phyloP scores from a whole-genome alignment of 2,797 vertebrate genomes.

The Macroramphosus scolopax region DNA sequence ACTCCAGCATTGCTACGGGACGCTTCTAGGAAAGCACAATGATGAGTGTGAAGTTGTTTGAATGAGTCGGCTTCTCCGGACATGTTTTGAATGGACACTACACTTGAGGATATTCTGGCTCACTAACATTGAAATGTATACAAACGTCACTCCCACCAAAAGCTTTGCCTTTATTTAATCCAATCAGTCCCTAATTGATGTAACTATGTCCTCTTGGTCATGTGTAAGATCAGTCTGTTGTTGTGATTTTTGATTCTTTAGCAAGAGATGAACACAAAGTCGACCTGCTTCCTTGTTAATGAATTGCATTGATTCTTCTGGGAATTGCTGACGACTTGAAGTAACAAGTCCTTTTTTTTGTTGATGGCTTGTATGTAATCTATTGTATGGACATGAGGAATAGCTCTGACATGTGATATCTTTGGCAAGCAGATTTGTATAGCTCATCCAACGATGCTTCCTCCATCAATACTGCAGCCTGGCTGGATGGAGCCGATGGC shows the following conservation, averaged over 20 bases:
- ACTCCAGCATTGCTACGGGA: too few relatives aligned
- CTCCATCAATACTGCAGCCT: conserved; percentile 47
- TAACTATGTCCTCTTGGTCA: not conserved
- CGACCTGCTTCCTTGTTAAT: conserved; percentile 25
- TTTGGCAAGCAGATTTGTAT: conserved; percentile 44
- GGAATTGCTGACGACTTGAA: conserved; percentile 1
- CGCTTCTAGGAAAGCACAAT: too few relatives aligned
- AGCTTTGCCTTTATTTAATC: not conserved
- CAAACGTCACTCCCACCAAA: too few relatives aligned
- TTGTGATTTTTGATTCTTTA: conserved; percentile 11
- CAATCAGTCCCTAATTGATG: not conserved
- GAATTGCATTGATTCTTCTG: conserved; percentile 27
- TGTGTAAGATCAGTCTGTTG: conserved; percentile 4
- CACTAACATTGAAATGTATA: too few relatives aligned
- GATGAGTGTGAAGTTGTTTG: too few relatives aligned
- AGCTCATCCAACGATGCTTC: conserved; percentile 33
- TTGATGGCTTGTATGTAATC: conserved; percentile 4
- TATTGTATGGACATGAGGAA: conserved; percentile 9
- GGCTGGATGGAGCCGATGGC: conserved; percentile 31
- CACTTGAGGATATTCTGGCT: too few relatives aligned
- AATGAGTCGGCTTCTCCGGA: too few relatives aligned
- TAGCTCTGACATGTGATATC: conserved; percentile 19
- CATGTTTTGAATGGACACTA: too few relatives aligned
- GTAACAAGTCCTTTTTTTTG: not conserved
- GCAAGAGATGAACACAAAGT: conserved; percentile 7